Base-by-base conservation (phyloP, 2,797 vertebrate genomes). In the Brachymystax lenok region DNA sequence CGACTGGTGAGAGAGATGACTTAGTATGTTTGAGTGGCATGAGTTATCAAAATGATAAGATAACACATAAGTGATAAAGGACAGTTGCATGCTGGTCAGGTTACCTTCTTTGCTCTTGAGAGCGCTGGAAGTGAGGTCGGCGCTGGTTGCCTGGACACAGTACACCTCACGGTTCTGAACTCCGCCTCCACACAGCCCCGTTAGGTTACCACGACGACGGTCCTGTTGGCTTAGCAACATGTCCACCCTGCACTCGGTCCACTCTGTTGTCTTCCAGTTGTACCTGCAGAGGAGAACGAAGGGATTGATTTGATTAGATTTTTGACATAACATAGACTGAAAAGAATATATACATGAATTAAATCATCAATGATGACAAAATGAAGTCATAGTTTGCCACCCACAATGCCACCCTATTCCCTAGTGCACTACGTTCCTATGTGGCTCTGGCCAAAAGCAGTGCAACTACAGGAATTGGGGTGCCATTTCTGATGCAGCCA, bases 171-270 rank as follows among this genome's bases (percentile, higher is more conserved):
- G 91, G 0, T 91, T 97, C 81, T 98, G 97, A 79, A 98, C 63
- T 19, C 98, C 98, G 0, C 97, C 98, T 28, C 97, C 98, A 0
- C 98, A 99, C 13, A 99, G 90, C 0, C 96, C 95, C 0, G 98
- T 98, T 84, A 96, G 97, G 86, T 99, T 99, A 21, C 95, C 96
- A 19, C 97, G 90, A 7, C 98, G 93, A 78, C 96, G 96, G 89
- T 99, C 97, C 90, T 99, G 98, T 35, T 99, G 97, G 86, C 96
- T 99, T 3, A 99, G 95, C 52, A 99, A 90, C 10, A 95, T 89
- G 78, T 99, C 97, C 0, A 98, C 96, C 1, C 96, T 94, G 75
- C 98, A 99, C 71, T 99, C 97, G 0, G 93, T 96, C 98, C 97
- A 99, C 85, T 98, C 97, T 0, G 97, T 96, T 13, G 94, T 94